A percentile compares a stretch with the other conserved stretches of the same genome.
Evolutionary conservation across 1,140 invertebrate species (phyloP).

Genomic region (Drosophila simulans): DNA sequence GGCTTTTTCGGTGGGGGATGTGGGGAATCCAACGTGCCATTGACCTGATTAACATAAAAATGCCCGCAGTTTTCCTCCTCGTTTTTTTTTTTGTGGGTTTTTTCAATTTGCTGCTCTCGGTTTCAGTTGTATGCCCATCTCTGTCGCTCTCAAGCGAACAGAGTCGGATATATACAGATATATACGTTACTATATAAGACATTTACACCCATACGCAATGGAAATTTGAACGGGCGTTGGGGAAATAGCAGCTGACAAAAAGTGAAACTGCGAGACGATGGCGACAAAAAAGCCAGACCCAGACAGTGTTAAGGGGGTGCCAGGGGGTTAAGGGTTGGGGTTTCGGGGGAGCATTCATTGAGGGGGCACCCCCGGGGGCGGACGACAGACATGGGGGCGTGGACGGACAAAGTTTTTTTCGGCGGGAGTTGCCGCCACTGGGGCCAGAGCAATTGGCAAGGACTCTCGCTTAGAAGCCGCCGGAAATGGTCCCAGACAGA

Average conservation of each 20-base stretch:
- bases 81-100: constrained; percentile 25
- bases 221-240: constrained; percentile 66
- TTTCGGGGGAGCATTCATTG: background rate
- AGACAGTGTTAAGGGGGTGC: constrained; percentile 39
- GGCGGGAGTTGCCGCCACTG: constrained; percentile 13
- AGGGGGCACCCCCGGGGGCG: background rate
- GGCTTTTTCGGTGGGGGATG: background rate
- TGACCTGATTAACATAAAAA: constrained; percentile 79
- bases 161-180: constrained; percentile 10
- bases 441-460: constrained; percentile 57
- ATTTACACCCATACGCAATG: constrained; percentile 57
- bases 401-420: constrained; percentile 48
- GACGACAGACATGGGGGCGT: constrained; percentile 40
- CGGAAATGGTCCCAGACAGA: constrained; percentile 63
- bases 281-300: constrained; percentile 64
- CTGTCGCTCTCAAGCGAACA: background rate
- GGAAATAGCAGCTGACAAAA: constrained; percentile 63
- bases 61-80: constrained; percentile 62
- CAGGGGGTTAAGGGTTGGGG: background rate
- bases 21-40: constrained; percentile 49
- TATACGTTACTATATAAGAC: constrained; percentile 38
- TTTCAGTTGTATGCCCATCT: constrained; percentile 28
- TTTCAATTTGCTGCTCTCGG: constrained; percentile 55
- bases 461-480: constrained; percentile 45
- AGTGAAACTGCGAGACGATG: constrained; percentile 74